Evolutionary conservation across 2,113 vertebrate genomes (phyloP), one percentile per base, ranked within the genome.

Genomic region (Phrynosoma platyrhinos): DNA sequence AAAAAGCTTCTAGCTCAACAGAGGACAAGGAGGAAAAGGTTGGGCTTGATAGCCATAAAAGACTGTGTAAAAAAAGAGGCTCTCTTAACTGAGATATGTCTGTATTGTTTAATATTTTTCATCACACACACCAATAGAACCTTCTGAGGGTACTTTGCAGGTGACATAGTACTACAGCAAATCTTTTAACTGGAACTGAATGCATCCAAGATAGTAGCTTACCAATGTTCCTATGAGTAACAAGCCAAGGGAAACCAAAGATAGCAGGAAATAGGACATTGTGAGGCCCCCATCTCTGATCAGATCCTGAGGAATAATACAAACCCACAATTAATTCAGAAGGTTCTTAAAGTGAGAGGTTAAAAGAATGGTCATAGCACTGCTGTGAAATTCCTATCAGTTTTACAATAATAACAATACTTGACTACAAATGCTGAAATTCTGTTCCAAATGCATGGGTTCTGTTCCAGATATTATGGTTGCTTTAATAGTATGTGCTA

Each of bases 211-310:
- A 83, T 53, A n/a, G 25, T 0, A 77, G 90, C 98, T 97, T 95
- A 98, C 98, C 97, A 97, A 94, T 87, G 95, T 96, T 90, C 96
- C 97, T 64, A 96, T 0, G 86, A 97, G 92, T 36, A 97, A 93
- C 84, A 97, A 92, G 94, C 96, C 96, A 85, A 98, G 89, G 87
- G 97, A 96, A 91, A 97, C 90, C 68, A 97, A 96, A 88, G 96
- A 96, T 92, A 98, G 92, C 84, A 98, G 91, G 90, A 98, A 93
- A 88, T 95, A 96, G 9, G 96, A 93, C 80, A 95, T 84, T 75
- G 96, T 97, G 93, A 96, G 89, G 86, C 92, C 96, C 88, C 95
- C 97, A 4, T 97, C 25, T 84, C 94, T 94, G 72, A 95, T 95
- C 89, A 96, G 94, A 89, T 93, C 93, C 97, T 98, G 92, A 62